Evolutionary conservation across 2,797 vertebrate genomes (phyloP), one percentile per base, ranked within the genome.

Genomic region (Sarcoramphus papa): DNA sequence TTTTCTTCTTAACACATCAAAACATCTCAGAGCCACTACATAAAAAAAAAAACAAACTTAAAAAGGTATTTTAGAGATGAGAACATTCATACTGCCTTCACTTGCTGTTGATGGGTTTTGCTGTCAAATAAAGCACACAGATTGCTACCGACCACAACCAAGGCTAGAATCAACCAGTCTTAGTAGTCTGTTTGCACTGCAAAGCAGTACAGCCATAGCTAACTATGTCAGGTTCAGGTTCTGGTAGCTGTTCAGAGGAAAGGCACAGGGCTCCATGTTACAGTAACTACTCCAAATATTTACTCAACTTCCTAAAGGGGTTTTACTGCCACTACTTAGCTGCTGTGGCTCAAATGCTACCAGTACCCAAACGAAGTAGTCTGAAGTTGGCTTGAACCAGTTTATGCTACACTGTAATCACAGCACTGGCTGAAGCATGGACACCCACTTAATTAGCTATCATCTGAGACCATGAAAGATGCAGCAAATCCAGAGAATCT

Each of bases 201-300:
- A 45, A 51, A 76, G 70, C 14, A 53, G 40, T 2, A 31, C 5
- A 80, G 64, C 64, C 22, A 21, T 19, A 51, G 51, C 43, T 68
- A 35, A 50, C 56, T 18, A 5, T 10, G 59, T 12, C 70, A 59
- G 47, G 45, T 43, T 86, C 74, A 75, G 78, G 31, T 69, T 82
- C 21, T 16, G 1, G 84, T 74, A 93, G 86, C 59, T 0, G 0
- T 63, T 53, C 59, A 3, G 1, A 83, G 25, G 67, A 74, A 76
- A 94, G 60, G 37, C 63, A 57, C 0, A 0, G n/a, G 33, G 25
- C n/a, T 93, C 75, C 37, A 78, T 0, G 0, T 80, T 87, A 90
- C 63, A 62, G 37, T 41, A 93, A 92, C 85, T 90, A 64, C 57
- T 92, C 50, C 90, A 88, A 96, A 92, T 90, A 91, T 94, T 96